Evolutionary conservation across 2,113 vertebrate genomes (phyloP).

Genomic region (Notiomystis cincta): DNA sequence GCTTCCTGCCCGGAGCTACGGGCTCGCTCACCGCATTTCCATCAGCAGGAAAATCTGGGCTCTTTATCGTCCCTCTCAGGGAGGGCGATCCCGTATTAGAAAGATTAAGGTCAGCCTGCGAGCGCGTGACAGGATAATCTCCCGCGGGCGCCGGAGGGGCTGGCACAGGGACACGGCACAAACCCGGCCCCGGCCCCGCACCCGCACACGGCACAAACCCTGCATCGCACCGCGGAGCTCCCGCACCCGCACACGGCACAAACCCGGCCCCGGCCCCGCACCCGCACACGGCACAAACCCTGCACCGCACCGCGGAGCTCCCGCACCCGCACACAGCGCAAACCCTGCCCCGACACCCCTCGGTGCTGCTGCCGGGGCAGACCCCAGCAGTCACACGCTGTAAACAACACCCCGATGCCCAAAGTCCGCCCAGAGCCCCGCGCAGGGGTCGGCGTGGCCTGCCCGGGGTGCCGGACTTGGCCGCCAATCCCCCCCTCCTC

Average conservation of each 20-base stretch:
- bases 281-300: background rate
- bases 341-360: background rate
- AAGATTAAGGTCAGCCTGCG: slow-evolving; percentile 38
- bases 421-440: background rate
- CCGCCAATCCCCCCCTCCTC: rapidly evolving
- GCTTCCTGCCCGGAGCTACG: background rate
- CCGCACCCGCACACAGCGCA: rapidly evolving
- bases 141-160: background rate
- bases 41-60: background rate
- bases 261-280: too few relatives aligned
- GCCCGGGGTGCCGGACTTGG: rapidly evolving
- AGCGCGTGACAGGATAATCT: background rate
- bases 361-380: rapidly evolving
- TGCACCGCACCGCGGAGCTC: too few relatives aligned
- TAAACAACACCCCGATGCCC: rapidly evolving
- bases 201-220: rapidly evolving
- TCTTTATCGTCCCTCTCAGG: background rate
- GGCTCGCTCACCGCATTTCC: background rate
- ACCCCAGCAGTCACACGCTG: rapidly evolving
- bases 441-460: background rate
- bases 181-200: background rate
- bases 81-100: background rate
- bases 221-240: too few relatives aligned
- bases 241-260: rapidly evolving
- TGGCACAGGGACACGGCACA: background rate